Conservation (phyloP, 2,113 vertebrate species). For the Antechinus flavipes region DNA sequence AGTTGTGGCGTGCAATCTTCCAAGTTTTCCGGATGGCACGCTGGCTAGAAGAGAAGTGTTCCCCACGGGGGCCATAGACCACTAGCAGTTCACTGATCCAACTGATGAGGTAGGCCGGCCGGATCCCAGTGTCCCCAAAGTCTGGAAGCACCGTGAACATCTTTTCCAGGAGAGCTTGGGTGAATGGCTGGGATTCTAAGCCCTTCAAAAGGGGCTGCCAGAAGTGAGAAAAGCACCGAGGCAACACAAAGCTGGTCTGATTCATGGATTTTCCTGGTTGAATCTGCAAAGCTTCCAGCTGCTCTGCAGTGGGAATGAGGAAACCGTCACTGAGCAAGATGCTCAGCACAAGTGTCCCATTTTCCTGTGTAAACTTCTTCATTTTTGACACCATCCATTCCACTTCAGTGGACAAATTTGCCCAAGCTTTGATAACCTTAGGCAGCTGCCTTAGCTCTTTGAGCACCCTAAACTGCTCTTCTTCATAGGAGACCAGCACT, state of each 20-base stretch:
- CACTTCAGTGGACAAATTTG: conserved; percentile 86
- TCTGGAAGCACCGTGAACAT: conserved; percentile 90
- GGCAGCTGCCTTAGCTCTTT: conserved; percentile 75
- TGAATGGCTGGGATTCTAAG: conserved; percentile 88
- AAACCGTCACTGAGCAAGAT: conserved; percentile 93
- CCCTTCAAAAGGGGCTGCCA: conserved; percentile 94
- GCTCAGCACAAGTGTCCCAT: conserved; percentile 88
- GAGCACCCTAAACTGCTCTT: conserved; percentile 90
- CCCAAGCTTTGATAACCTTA: conserved; percentile 81
- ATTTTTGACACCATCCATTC: conserved; percentile 93
- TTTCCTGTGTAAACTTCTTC: conserved; percentile 89
- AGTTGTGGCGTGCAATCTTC: conserved; percentile 86
- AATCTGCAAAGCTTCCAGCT: conserved; percentile 91
- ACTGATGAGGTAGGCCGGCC: conserved; percentile 88
- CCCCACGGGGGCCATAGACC: conserved; percentile 84
- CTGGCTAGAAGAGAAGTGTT: conserved; percentile 76
- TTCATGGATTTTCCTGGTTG: conserved; percentile 80
- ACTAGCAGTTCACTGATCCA: conserved; percentile 93
- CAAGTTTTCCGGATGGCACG: conserved; percentile 84
- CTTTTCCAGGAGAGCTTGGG: conserved; percentile 91
- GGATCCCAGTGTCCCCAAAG: conserved; percentile 81
- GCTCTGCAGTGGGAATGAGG: conserved; percentile 92
- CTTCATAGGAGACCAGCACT: conserved; percentile 90
- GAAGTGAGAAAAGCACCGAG: conserved; percentile 88
- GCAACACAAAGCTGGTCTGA: conserved; percentile 83